Evolutionary conservation across 2,113 vertebrate species (phyloP), one percentile per base, ranked within the genome.

Genomic region (Clarias magur): DNA sequence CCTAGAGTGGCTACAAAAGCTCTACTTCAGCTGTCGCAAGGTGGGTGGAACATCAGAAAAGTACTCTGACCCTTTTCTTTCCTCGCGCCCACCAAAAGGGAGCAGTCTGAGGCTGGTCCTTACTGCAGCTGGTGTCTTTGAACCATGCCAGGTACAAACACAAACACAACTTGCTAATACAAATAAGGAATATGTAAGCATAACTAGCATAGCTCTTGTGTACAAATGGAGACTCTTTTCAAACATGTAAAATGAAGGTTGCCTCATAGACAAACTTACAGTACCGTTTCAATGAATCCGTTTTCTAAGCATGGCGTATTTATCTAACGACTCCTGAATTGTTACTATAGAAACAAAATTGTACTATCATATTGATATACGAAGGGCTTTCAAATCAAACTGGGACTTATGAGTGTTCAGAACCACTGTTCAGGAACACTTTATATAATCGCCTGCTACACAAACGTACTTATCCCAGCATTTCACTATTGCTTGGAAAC

Each of bases 31-130:
- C 62, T n/a, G 12, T 17, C 67, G 38, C 38, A 53, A 53, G 81
- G 81, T 83, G 38, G 38, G 62, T 27, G 60, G 62, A 83, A 83
- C 38, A 67, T 53, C 62, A 65, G 42, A 27, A 25, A 82, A 72
- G 25, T 59, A 59, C 68, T 73, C 67, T 59, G 27, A 21, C 30
- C 54, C 12, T 84, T 72, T 70, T 84, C 67, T 72, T 57, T 19
- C 4, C 54, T 57, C 13, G 19, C 62, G 27, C 62, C 81, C 62
- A 83, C 62, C 62, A 59, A 25, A 57, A 13, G 8, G 57, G 42
- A 3, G 16, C n/a, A 65, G 62, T 21, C 82, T 12, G 67, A 84
- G 82, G 67, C 38, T 6, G 19, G 16, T 59, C 10, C 16, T 25
- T 4, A 59, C 53, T 84, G 54, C 27, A 57, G 68, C 67, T 72